phyloP scores from a whole-genome alignment of 1,140 invertebrate species.

The Chelonus insularis region DNA sequence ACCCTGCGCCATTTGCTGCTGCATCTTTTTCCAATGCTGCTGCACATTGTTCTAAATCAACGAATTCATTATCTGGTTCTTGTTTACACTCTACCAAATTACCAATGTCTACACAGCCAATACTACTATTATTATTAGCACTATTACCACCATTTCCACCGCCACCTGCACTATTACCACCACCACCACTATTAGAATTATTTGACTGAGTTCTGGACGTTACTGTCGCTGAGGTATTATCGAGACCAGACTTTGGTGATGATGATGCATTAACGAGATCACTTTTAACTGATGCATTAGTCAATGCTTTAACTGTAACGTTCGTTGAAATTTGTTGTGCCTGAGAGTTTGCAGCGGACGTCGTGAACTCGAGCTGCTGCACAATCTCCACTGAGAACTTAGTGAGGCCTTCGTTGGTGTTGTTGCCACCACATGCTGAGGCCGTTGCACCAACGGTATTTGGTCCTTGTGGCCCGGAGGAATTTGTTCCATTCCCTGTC shows the following conservation, averaged over 20 bases:
- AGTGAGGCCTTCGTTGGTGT: slow-evolving; percentile 67
- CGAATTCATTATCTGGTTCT: slow-evolving; percentile 81
- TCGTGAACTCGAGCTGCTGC: slow-evolving; percentile 85
- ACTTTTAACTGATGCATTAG: slow-evolving; percentile 81
- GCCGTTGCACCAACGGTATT: slow-evolving; percentile 36
- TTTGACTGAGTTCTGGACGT: slow-evolving; percentile 38
- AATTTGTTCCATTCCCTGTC: slow-evolving; percentile 45
- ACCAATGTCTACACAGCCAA: slow-evolving; percentile 59
- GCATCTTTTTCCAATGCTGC: slow-evolving; percentile 80
- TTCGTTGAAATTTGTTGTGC: slow-evolving; percentile 90
- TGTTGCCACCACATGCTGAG: slow-evolving; percentile 1
- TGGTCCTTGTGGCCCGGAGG: slow-evolving; percentile 39
- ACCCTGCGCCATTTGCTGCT: slow-evolving; percentile 69
- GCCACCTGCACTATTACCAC: slow-evolving; percentile 30
- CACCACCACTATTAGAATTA: slow-evolving; percentile 32
- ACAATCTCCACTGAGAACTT: slow-evolving; percentile 90
- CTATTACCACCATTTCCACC: slow-evolving; percentile 27
- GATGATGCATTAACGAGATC: slow-evolving; percentile 62
- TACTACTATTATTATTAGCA: slow-evolving; percentile 34
- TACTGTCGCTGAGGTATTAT: slow-evolving; percentile 40
- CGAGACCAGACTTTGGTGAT: slow-evolving; percentile 58
- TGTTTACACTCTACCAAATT: slow-evolving; percentile 81
- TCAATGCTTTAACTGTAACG: slow-evolving; percentile 87
- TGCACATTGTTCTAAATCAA: slow-evolving; percentile 78
- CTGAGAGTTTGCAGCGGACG: slow-evolving; percentile 77